Evolutionary conservation across 37 sponge, comb jelly and placozoan genomes (phyloP), one percentile per base, ranked within the genome.

Genomic region (Ephydatia muelleri): DNA sequence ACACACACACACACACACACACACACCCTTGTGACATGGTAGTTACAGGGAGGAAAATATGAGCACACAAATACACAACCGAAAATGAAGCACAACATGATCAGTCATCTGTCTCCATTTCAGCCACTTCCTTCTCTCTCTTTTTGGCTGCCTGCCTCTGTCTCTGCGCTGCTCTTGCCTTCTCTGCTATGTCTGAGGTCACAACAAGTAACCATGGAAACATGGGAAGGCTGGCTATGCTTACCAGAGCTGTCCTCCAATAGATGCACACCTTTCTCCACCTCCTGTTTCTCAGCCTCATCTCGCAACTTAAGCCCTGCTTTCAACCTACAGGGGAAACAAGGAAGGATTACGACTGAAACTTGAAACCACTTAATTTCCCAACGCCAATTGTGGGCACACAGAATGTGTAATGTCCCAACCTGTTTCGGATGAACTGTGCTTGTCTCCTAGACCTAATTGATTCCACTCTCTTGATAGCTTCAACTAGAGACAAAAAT

Each of bases 361-460:
- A 8, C 43, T 21, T 40, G 36, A 79, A 26, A 8, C 0, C 65
- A 3, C 3, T 77, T n/a, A 39, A 3, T 30, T 40, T n/a, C n/a
- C n/a, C 29, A 48, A 85, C 80, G 72, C 70, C 69, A 25, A 38
- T 27, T 39, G 39, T 32, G 6, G 47, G 6, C 4, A 28, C 38
- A 23, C 19, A 38, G 1, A 26, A 39, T 48, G 0, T 26, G 28
- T n/a, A 72, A 34, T 36, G 4, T 2, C 33, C 77, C 2, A 23
- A 95, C 96, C 96, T 89, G 82, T 97, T 92, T 87, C 95, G 94
- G 38, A 99, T 93, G 70, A 95, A 99, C 79, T 92, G 97, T 30
- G 86, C 82, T 67, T 96, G 95, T 82, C 99, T 76, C 75, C 73
- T 91, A 33, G 71, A 31, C 74, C 83, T 93, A 34, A 99, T 93